Percentiles rank a stretch among this genome's conserved stretches.
Conservation (phyloP, 2,113 vertebrate species). For the Phrynosoma blainvillii region DNA sequence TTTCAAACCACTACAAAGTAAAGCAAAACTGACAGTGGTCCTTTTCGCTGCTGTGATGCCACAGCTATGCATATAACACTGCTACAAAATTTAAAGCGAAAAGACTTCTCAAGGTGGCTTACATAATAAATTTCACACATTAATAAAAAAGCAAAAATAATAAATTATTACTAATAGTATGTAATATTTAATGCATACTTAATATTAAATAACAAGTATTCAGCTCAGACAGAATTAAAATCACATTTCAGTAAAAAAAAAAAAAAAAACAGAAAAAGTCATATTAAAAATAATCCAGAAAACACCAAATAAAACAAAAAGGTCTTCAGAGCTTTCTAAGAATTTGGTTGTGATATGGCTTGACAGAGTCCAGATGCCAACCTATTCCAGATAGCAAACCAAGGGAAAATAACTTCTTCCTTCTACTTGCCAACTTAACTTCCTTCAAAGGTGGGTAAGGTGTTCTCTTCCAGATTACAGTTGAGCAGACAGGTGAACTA, state of each 20-base stretch:
- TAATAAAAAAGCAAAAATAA: not conserved
- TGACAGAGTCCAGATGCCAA: not conserved
- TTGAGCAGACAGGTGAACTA: not conserved
- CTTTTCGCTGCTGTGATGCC: not conserved
- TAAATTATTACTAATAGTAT: not conserved
- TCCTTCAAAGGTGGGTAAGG: not conserved
- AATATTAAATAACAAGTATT: not conserved
- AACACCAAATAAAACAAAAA: not conserved
- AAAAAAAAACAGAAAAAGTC: not conserved
- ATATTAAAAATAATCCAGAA: not conserved
- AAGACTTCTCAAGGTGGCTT: not conserved
- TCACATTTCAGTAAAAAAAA: not conserved
- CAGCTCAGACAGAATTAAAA: not conserved
- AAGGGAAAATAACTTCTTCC: not conserved
- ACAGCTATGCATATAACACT: not conserved
- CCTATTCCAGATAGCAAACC: not conserved
- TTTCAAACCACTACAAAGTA: slow-evolving; percentile 33
- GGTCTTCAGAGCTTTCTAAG: not conserved
- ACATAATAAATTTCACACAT: not conserved
- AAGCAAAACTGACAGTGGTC: not conserved
- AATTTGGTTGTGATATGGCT: not conserved
- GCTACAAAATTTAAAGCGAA: not conserved
- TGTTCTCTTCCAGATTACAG: too few relatives aligned
- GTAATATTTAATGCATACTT: too few relatives aligned
- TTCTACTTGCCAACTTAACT: not conserved